These are phyloP conservation scores for Entomyzon cyanotis DNA, from an alignment of 2,113 vertebrate species.

Conservation along the genomic window DNA sequence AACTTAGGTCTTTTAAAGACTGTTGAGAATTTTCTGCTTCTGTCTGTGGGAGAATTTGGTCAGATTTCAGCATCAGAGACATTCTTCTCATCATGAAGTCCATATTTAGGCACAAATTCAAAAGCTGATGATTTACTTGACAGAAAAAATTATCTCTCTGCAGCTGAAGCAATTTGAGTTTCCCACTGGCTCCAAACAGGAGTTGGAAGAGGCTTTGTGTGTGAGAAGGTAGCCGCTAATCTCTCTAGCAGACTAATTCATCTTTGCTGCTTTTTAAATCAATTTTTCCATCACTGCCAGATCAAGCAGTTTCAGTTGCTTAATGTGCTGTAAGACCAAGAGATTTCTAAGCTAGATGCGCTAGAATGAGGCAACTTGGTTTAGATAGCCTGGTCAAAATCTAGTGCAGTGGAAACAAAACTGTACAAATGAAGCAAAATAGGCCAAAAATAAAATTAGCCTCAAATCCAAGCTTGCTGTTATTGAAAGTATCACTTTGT, in stretches of 20 bases:
- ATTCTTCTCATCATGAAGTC: not conserved
- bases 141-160: not conserved
- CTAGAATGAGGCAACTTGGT: not conserved
- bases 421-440: not conserved
- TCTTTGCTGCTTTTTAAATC: not conserved
- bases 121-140: not conserved
- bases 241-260: not conserved
- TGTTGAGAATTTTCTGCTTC: not conserved
- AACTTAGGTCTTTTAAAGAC: not conserved
- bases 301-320: not conserved
- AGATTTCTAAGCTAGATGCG: not conserved
- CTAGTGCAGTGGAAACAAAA: not conserved
- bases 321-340: not conserved
- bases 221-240: not conserved
- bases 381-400: not conserved
- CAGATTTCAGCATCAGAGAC: not conserved
- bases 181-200: not conserved
- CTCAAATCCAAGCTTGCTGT: not conserved
- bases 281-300: not conserved
- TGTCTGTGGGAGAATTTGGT: not conserved
- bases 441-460: not conserved
- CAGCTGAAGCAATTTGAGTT: not conserved
- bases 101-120: constrained; percentile 9
- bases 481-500: not conserved
- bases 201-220: not conserved